Conservation (phyloP, 2,113 vertebrate species). For the Nibea coibor region DNA sequence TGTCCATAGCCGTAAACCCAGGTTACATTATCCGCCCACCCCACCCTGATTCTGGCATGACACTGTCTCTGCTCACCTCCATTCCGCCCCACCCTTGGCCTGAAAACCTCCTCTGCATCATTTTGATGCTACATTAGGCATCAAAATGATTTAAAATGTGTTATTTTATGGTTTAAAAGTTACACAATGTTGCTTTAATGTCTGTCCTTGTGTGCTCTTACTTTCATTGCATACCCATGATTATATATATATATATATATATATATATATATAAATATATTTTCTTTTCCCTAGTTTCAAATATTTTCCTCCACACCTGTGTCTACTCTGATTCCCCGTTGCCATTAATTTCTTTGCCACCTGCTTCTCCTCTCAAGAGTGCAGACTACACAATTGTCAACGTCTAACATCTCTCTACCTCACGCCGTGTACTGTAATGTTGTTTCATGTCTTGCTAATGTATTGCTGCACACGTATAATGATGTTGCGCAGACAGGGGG, state of each 20-base stretch:
- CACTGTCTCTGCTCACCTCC: too few relatives aligned
- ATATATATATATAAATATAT: too few relatives aligned
- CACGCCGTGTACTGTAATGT: conserved; percentile 47
- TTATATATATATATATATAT: background rate
- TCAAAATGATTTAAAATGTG: too few relatives aligned
- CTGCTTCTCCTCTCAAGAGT: conserved; percentile 35
- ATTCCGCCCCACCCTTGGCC: too few relatives aligned
- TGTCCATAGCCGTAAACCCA: too few relatives aligned
- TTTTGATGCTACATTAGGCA: too few relatives aligned
- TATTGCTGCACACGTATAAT: conserved; percentile 52
- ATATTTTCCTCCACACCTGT: conserved; percentile 22
- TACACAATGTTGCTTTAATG: background rate
- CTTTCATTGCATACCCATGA: background rate
- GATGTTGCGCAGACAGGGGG: conserved; percentile 48
- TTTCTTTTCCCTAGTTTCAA: background rate
- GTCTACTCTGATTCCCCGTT: conserved; percentile 25
- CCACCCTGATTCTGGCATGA: too few relatives aligned
- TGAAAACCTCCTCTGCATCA: too few relatives aligned
- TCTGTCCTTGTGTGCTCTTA: background rate
- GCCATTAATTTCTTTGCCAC: conserved; percentile 46
- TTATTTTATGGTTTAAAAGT: too few relatives aligned
- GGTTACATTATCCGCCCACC: too few relatives aligned
- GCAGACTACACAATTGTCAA: conserved; percentile 12
- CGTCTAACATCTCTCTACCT: conserved; percentile 27
- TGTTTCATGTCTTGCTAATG: conserved; percentile 43